phyloP scores from a whole-genome alignment of 1,140 invertebrate species.

The Gerris buenoi region DNA sequence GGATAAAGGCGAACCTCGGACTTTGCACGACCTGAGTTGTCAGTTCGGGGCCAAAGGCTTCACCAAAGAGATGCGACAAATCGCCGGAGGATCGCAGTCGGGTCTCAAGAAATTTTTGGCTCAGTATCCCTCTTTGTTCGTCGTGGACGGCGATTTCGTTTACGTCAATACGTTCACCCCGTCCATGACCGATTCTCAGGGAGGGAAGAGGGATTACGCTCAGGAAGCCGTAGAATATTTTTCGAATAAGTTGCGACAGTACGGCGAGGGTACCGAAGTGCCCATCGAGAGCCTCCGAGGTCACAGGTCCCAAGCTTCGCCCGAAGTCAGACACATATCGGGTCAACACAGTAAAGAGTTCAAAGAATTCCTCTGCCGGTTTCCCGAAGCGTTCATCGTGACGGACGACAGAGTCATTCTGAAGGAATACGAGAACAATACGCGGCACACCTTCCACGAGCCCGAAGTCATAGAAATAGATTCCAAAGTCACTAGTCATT shows the following conservation, averaged over 20 bases:
- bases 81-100: conserved; percentile 84
- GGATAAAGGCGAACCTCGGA: conserved; percentile 83
- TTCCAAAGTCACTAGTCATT: conserved; percentile 53
- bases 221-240: conserved; percentile 91
- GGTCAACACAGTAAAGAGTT: conserved; percentile 88
- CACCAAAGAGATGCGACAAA: conserved; percentile 88
- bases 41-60: conserved; percentile 92
- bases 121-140: conserved; percentile 83
- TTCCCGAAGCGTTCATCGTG: conserved; percentile 73
- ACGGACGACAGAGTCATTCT: conserved; percentile 71
- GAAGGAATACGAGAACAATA: conserved; percentile 43
- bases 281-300: conserved; percentile 85
- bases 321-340: conserved; percentile 88
- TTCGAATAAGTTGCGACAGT: conserved; percentile 72
- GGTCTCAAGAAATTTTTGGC: conserved; percentile 80
- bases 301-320: conserved; percentile 82
- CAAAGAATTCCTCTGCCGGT: conserved; percentile 71
- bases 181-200: conserved; percentile 23
- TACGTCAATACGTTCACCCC: conserved; percentile 59
- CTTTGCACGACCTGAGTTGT: conserved; percentile 88
- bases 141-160: conserved; percentile 81
- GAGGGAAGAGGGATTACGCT: conserved; percentile 64
- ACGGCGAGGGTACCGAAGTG: conserved; percentile 76
- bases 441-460: conserved; percentile 40
- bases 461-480: conserved; percentile 62